Evolutionary conservation across 2,113 vertebrate species (phyloP), one percentile per base, ranked within the genome.

Genomic region (Psilopogon haemacephalus): DNA sequence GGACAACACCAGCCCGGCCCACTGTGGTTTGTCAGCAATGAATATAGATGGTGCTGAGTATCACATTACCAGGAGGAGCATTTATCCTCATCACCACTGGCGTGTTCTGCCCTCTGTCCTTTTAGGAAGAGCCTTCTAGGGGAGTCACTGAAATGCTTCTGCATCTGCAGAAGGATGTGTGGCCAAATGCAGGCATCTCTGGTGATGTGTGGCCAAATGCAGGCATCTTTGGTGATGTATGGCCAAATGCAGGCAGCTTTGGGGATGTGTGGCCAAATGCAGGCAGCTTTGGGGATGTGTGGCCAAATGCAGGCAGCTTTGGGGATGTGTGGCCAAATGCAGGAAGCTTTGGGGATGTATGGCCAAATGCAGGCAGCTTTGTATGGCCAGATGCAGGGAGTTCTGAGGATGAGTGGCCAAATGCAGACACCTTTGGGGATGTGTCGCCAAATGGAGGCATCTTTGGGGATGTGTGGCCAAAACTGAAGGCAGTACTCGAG

Each of bases 121-220:
- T 69, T 79, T 80, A 63, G 59, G 55, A 60, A n/a, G 40, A 76
- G 5, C 55, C 9, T 71, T 69, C 63, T 38, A 30, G 75, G 63
- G 71, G 76, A 69, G 18, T 6, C 16, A 11, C 19, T 6, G 50
- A 50, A 62, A 67, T 3, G 1, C 46, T 58, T 44, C 50, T n/a
- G 35, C 30, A 19, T 9, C 72, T 40, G 14, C 56, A 50, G 44
- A n/a, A n/a, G 55, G 40, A 16, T 2, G 8, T 0, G 1, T 26
- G n/a, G 19, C 40, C 40, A 40, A 40, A 11, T 40, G 40, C 40
- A 50, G 44, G 55, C 60, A 77, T 38, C 59, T 76, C 27, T 46
- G n/a, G n/a, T 28, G 40, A 16, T 2, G 8, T 0, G 1, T 26
- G n/a, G 19, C 40, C 40, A 40, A 40, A 11, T 40, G 40, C 40